Evolutionary conservation across 2,797 vertebrate genomes (phyloP).

Genomic region (Sylvia borin): DNA sequence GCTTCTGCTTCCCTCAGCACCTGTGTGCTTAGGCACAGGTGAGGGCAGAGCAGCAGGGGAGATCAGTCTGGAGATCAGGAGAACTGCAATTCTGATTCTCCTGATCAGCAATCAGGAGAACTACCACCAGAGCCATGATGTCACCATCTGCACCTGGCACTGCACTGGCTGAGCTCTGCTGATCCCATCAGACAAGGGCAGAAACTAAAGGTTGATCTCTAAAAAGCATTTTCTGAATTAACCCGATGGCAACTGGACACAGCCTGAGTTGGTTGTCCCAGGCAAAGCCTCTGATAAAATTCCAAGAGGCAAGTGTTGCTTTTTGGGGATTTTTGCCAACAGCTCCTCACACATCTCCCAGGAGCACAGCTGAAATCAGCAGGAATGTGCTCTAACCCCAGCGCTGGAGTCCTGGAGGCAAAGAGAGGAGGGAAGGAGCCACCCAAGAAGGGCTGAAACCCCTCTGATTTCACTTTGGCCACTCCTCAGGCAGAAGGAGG

Average conservation of each 20-base stretch:
- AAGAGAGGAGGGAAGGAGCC: not conserved
- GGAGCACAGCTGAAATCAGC: not conserved
- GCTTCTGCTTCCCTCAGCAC: not conserved
- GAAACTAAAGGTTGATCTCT: not conserved
- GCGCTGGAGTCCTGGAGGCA: not conserved
- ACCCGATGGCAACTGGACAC: not conserved
- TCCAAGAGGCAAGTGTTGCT: not conserved
- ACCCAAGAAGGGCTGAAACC: not conserved
- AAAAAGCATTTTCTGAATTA: not conserved
- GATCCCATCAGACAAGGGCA: not conserved
- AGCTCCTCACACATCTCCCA: not conserved
- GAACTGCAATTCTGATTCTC: no score
- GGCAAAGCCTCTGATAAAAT: not conserved
- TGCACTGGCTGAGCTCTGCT: not conserved
- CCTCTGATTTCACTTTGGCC: not conserved
- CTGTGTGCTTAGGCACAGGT: not conserved
- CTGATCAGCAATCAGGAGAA: not conserved
- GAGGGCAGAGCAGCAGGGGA: not conserved
- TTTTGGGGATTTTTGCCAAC: not conserved
- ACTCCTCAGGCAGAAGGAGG: not conserved
- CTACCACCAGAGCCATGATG: accelerated
- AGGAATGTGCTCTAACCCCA: accelerated
- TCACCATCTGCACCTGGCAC: not conserved
- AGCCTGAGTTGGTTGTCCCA: not conserved
- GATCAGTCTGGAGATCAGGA: not conserved